Base-by-base conservation (phyloP, 2,113 vertebrate species). In the Noctilio leporinus region DNA sequence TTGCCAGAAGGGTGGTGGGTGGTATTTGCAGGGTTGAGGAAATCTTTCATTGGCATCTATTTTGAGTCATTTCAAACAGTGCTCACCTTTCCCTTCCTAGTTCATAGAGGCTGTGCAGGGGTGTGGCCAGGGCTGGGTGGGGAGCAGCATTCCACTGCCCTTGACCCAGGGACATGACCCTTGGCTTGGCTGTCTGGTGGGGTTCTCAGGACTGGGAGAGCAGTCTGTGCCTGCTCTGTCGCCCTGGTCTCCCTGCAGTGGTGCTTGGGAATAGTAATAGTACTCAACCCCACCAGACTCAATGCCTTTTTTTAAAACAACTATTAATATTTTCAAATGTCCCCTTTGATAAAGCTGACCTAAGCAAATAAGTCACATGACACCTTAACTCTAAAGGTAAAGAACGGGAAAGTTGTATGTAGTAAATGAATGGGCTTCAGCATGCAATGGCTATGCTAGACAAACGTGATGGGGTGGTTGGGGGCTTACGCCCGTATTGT, bases 241-340 rank as follows among this genome's bases (percentile, higher is more conserved):
- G 19, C 11, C 19, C 0, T 5, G 8, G 70, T 12, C 57, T 65
- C 35, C 69, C 10, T n/a, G 15, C 0, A 4, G 28, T n/a, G 15
- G 4, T 26, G 5, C 30, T 38, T 80, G 77, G 91, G 15, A 84
- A 47, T 57, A 16, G 5, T 64, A 72, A 55, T n/a, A 19, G 14
- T 76, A 38, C 6, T 38, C 28, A 82, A n/a, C 4, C 16, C 35
- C 19, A 43, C 8, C 40, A 77, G 67, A 65, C n/a, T 83, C 17
- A 64, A 1, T 43, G 17, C 11, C 45, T n/a, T 16, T 45, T 53
- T 70, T 62, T 28, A 47, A 57, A 91, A 70, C 53, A 72, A 73
- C 53, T 88, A 26, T 69, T 59, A 59, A 30, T 62, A 62, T 89
- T 92, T 93, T 72, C 40, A 75, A 17, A 85, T 89, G 65, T 4